Evolutionary conservation across 2,888 invertebrate species (phyloP).

Genomic region (Pristionchus entomophagus): DNA sequence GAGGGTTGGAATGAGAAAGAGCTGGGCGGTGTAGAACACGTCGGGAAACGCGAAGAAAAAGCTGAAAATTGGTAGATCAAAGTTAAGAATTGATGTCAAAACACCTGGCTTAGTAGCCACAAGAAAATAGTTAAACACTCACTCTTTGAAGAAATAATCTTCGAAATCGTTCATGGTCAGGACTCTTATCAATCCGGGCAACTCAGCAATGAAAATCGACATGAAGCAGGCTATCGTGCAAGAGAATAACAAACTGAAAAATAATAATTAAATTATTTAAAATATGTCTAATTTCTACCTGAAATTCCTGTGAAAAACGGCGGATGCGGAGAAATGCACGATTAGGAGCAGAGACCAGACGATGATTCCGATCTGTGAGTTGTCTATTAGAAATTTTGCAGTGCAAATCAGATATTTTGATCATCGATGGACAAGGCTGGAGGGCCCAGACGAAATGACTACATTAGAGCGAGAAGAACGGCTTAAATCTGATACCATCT

Average conservation of each 20-base stretch:
- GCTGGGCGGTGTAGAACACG: constrained; percentile 35
- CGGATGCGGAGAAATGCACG: constrained; percentile 22
- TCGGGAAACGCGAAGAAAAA: constrained; percentile 44
- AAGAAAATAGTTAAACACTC: background rate
- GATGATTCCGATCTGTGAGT: constrained; percentile 8
- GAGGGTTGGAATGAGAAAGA: background rate
- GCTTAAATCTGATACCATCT: too few relatives aligned
- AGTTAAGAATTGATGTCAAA: background rate
- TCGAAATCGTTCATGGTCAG: constrained; percentile 24
- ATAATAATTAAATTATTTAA: background rate
- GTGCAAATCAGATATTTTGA: too few relatives aligned
- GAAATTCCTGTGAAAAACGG: constrained; percentile 37
- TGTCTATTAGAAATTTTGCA: too few relatives aligned
- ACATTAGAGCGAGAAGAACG: too few relatives aligned
- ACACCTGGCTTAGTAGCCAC: background rate
- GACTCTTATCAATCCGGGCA: background rate
- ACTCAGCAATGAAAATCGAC: constrained; percentile 21
- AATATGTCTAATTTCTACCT: background rate
- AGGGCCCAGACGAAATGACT: too few relatives aligned
- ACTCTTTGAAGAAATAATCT: constrained; percentile 15
- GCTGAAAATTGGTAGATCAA: background rate
- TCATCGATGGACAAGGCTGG: too few relatives aligned
- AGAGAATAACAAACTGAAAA: constrained; percentile 30
- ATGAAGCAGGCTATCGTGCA: constrained; percentile 40
- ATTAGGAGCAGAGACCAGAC: background rate